Evolutionary conservation across 2,113 vertebrate species (phyloP).

Genomic region (Noctilio leporinus): DNA sequence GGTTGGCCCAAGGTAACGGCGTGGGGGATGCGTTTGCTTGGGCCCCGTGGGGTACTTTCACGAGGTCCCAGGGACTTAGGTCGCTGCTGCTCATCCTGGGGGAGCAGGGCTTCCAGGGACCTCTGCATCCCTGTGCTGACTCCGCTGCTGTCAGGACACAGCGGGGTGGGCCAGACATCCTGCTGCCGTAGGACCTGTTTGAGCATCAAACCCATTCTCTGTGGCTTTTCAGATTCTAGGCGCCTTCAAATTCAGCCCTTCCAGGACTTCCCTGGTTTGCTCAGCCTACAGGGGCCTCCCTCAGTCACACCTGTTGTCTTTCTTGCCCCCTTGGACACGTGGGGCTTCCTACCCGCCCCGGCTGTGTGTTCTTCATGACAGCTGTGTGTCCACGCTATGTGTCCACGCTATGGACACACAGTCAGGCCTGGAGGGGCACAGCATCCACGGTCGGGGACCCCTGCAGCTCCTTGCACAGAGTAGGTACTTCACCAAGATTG

Average conservation of each 20-base stretch:
- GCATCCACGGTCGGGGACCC: background rate
- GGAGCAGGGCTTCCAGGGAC: background rate
- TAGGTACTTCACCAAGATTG: background rate
- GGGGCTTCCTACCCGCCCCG: background rate
- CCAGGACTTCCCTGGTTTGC: background rate
- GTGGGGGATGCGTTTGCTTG: rapidly evolving
- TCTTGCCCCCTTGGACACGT: background rate
- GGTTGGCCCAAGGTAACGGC: background rate
- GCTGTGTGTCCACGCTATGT: rapidly evolving
- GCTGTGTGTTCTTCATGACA: background rate
- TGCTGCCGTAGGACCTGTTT: background rate
- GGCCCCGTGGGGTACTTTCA: background rate
- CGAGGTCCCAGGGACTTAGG: too few relatives aligned
- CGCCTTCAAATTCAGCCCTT: background rate
- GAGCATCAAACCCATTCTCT: background rate
- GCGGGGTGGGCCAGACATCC: background rate
- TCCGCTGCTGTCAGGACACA: background rate
- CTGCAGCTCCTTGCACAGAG: too few relatives aligned
- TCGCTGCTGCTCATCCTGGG: background rate
- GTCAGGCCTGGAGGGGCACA: rapidly evolving
- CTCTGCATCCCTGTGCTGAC: background rate
- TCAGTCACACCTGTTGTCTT: background rate
- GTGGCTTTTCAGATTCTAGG: background rate
- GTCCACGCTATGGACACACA: rapidly evolving
- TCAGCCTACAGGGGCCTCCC: background rate